Evolutionary conservation across 2,888 invertebrate species (phyloP).

Genomic region (Perdita meconis): DNA sequence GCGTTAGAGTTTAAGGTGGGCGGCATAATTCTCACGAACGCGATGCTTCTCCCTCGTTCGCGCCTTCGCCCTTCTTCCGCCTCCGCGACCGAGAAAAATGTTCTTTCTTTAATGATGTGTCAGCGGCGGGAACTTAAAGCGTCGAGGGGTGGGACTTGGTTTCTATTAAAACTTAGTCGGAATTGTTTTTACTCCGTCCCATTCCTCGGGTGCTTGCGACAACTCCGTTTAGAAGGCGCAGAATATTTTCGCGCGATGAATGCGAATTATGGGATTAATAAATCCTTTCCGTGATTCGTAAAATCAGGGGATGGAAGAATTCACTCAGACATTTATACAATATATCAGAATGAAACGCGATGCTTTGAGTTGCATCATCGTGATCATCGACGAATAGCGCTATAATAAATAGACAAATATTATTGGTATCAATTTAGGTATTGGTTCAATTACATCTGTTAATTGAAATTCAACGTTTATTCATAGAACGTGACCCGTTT

Average conservation of each 20-base stretch:
- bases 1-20: slow-evolving; percentile 49
- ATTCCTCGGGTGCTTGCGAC: slow-evolving; percentile 5
- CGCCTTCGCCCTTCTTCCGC: background rate
- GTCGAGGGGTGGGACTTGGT: slow-evolving; percentile 15
- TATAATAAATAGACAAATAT: slow-evolving; percentile 24
- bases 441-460: slow-evolving; percentile 20
- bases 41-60: background rate
- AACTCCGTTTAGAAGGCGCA: background rate
- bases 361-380: background rate
- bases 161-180: slow-evolving; percentile 56
- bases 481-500: background rate
- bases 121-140: slow-evolving; percentile 38
- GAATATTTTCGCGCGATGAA: too few species aligned
- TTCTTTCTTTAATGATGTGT: slow-evolving; percentile 62
- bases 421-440: slow-evolving; percentile 16
- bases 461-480: slow-evolving; percentile 3
- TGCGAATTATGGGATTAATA: background rate
- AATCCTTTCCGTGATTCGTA: background rate
- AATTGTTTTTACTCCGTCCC: slow-evolving; percentile 40
- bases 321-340: too few species aligned
- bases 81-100: slow-evolving; percentile 37
- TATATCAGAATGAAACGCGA: background rate
- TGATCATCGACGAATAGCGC: background rate
- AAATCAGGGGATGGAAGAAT: too few species aligned
- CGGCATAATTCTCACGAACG: slow-evolving; percentile 61